phyloP scores from a whole-genome alignment of 2,888 invertebrate species.

The Caenorhabditis sp. region DNA sequence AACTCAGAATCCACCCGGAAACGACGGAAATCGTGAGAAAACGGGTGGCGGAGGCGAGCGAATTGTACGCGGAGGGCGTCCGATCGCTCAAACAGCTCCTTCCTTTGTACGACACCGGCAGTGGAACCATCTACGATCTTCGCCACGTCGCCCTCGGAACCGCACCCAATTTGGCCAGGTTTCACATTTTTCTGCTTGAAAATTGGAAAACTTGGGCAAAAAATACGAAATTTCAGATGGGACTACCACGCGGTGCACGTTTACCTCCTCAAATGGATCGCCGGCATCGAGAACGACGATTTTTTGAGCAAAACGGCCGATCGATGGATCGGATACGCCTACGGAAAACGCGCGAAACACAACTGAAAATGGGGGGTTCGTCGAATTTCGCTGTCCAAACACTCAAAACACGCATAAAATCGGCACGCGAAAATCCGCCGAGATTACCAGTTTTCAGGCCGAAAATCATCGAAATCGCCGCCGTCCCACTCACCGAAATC shows the following conservation, averaged over 20 bases:
- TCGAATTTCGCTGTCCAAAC: too few species aligned
- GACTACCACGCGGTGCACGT: conserved; percentile 99
- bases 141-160: conserved; percentile 89
- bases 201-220: neutral
- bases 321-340: conserved; percentile 76
- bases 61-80: conserved; percentile 80
- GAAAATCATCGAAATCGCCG: conserved; percentile 18
- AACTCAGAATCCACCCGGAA: conserved; percentile 2
- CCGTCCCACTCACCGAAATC: neutral
- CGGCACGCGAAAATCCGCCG: neutral
- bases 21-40: neutral
- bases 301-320: conserved; percentile 82
- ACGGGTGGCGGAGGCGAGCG: conserved; percentile 16
- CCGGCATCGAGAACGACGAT: conserved; percentile 85
- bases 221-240: conserved; percentile 82
- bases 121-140: conserved; percentile 95
- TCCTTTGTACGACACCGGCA: conserved; percentile 93
- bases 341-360: conserved; percentile 75
- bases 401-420: too few species aligned
- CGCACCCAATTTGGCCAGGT: conserved; percentile 89
- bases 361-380: too few species aligned
- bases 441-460: conserved; percentile 18
- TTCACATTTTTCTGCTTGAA: neutral
- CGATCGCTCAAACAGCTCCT: conserved; percentile 89
- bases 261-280: conserved; percentile 88